phyloP scores from a whole-genome alignment of 1,140 invertebrate genomes.

The Scaptomyza montana region DNA sequence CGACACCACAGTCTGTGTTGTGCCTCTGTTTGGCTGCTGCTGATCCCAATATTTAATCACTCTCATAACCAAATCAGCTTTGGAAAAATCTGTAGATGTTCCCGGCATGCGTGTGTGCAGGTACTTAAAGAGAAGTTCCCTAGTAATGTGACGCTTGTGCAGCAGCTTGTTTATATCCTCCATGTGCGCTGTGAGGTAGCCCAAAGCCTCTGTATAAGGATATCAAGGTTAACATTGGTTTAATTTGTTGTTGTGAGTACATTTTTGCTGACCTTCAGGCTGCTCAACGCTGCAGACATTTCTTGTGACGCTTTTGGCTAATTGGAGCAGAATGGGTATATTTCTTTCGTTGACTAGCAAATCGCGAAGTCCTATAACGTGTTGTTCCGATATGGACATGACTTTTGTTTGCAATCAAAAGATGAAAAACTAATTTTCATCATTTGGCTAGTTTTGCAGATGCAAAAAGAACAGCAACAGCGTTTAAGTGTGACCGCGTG shows the following conservation, averaged over 20 bases:
- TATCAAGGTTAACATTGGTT: constrained; percentile 6
- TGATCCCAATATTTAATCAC: constrained; percentile 83
- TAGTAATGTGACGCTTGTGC: constrained; percentile 84
- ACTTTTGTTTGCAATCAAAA: not conserved
- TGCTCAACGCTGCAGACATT: constrained; percentile 52
- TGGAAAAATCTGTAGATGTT: constrained; percentile 83
- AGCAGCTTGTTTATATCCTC: constrained; percentile 81
- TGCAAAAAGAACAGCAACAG: not conserved
- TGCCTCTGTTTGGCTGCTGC: not conserved
- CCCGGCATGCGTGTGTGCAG: constrained; percentile 80
- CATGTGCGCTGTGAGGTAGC: constrained; percentile 83
- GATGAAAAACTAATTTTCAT: not conserved
- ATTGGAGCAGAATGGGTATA: constrained; percentile 48
- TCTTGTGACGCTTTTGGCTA: constrained; percentile 63
- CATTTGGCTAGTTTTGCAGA: not conserved
- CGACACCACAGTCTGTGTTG: not conserved
- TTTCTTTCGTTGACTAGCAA: constrained; percentile 56
- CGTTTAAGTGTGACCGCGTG: constrained; percentile 19
- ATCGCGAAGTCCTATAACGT: constrained; percentile 56
- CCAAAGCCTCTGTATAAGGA: constrained; percentile 84
- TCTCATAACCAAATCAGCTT: constrained; percentile 83
- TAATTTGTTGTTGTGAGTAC: not conserved
- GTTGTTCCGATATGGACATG: constrained; percentile 57
- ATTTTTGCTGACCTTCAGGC: constrained; percentile 45
- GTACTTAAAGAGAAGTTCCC: constrained; percentile 84